Conservation (phyloP, 92 coral and sea anemone genomes). For the Heliopora coerulea region DNA sequence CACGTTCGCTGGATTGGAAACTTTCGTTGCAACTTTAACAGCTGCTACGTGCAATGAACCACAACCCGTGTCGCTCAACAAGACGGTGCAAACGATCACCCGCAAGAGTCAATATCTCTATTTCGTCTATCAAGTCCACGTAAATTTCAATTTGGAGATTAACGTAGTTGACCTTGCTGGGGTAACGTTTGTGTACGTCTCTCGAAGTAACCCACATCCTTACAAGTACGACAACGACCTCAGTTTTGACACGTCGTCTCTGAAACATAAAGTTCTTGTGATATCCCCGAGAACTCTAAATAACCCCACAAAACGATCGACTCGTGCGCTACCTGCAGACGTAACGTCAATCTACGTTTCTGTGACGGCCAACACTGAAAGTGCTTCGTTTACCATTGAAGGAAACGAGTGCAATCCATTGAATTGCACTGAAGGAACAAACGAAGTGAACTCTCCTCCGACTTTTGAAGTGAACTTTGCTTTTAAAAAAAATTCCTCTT, state of each 20-base stretch:
- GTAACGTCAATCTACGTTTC: slow-evolving; percentile 20
- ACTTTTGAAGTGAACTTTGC: too few species aligned
- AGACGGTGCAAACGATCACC: slow-evolving; percentile 8
- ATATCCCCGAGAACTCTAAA: slow-evolving; percentile 2
- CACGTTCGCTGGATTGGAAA: slow-evolving; percentile 21
- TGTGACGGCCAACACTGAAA: background rate
- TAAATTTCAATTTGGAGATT: slow-evolving; percentile 37
- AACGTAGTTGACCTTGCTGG: slow-evolving; percentile 31
- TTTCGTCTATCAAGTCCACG: slow-evolving; percentile 39
- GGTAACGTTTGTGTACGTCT: slow-evolving; percentile 31
- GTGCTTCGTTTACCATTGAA: slow-evolving; percentile 28
- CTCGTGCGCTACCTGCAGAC: background rate
- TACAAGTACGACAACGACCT: slow-evolving; percentile 47
- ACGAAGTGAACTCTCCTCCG: slow-evolving; percentile 22
- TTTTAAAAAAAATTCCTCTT: too few species aligned
- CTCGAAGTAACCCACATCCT: slow-evolving; percentile 49
- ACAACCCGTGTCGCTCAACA: slow-evolving; percentile 22
- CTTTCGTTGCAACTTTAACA: background rate
- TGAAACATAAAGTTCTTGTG: slow-evolving; percentile 36
- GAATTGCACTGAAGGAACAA: slow-evolving; percentile 48
- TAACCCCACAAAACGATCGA: background rate
- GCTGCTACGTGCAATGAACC: slow-evolving; percentile 24
- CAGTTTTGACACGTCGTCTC: slow-evolving; percentile 36
- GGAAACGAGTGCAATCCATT: slow-evolving; percentile 35
- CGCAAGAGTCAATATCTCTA: slow-evolving; percentile 17